Conservation (phyloP, 2,113 vertebrate genomes). For the Oncorhynchus masou region DNA sequence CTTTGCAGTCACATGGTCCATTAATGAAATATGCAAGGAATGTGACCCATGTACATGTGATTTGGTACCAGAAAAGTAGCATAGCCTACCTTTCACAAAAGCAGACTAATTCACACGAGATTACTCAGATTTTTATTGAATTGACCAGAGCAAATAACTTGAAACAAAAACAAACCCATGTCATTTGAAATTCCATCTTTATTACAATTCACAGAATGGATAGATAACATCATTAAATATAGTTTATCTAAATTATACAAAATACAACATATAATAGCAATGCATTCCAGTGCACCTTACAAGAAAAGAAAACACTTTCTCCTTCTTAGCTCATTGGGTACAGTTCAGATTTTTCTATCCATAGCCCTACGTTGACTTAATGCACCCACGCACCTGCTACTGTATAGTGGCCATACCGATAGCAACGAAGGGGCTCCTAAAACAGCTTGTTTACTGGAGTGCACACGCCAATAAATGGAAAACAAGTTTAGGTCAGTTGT, state of each 20-base stretch:
- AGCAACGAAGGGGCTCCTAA: not conserved
- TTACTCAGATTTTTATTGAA: not conserved
- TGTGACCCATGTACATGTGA: not conserved
- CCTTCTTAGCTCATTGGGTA: not conserved
- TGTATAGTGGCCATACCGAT: not conserved
- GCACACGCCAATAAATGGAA: not conserved
- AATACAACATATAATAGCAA: conserved; percentile 63
- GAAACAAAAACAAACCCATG: not conserved
- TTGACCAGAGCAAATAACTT: not conserved
- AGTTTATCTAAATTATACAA: conserved; percentile 72
- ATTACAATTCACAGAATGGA: conserved; percentile 71
- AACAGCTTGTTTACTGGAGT: not conserved
- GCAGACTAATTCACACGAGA: not conserved
- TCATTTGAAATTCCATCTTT: conserved; percentile 60
- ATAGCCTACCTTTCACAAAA: not conserved
- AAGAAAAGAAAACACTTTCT: conserved; percentile 13
- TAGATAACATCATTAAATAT: conserved; percentile 66
- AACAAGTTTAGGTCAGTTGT: not conserved
- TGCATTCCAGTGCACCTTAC: conserved; percentile 67
- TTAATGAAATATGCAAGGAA: not conserved
- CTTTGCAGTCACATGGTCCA: not conserved
- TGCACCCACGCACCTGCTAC: not conserved
- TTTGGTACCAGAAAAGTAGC: not conserved
- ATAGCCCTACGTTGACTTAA: not conserved
- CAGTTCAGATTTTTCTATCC: not conserved